Evolutionary conservation across 2,113 vertebrate genomes (phyloP).

Genomic region (Astur gentilis): DNA sequence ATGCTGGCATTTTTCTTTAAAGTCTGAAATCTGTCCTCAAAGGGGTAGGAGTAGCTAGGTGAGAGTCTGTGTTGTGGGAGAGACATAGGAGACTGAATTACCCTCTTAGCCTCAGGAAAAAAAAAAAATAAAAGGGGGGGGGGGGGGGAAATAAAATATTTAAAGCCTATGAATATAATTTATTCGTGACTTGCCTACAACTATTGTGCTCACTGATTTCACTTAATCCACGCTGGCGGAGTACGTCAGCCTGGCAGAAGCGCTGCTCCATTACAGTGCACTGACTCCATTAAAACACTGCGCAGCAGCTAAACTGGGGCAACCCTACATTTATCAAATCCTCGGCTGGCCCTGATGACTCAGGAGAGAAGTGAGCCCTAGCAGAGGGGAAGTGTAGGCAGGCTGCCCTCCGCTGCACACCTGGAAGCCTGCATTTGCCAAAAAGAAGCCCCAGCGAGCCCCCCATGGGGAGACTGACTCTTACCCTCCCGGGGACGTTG

Average conservation of each 20-base stretch:
- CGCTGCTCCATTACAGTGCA: background rate
- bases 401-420: background rate
- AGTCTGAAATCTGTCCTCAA: background rate
- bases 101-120: background rate
- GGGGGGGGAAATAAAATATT: conserved; percentile 12
- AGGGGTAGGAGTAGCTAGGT: background rate
- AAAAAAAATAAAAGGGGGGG: background rate
- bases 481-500: fast-evolving
- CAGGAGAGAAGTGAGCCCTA: background rate
- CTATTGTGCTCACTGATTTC: conserved; percentile 27
- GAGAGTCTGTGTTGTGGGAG: background rate
- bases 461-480: fast-evolving
- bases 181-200: conserved; percentile 43
- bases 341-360: background rate
- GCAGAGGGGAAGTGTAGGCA: background rate
- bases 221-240: conserved; percentile 4
- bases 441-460: fast-evolving
- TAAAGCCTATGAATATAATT: conserved; percentile 43
- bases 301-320: conserved; percentile 5
- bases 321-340: background rate
- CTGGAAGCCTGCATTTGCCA: background rate
- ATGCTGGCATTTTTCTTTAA: background rate
- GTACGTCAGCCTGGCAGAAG: background rate
- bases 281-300: background rate
- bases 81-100: background rate